Evolutionary conservation across 2,797 vertebrate genomes (phyloP).

Genomic region (Dicrostonyx torquatus): DNA sequence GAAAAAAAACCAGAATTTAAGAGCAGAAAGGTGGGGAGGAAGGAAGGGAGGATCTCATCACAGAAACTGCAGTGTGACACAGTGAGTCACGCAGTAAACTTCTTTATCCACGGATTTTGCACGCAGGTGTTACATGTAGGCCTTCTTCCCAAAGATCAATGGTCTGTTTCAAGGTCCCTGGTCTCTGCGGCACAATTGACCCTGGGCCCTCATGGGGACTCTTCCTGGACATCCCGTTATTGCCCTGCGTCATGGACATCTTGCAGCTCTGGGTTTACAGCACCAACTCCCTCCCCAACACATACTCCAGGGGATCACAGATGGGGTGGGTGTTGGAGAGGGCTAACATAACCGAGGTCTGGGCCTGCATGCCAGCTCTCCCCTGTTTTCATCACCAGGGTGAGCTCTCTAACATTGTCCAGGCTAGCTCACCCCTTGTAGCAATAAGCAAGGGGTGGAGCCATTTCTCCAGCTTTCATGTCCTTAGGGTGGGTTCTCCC

Average conservation of each 20-base stretch:
- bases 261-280: not conserved
- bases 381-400: not conserved
- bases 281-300: accelerated
- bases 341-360: not conserved
- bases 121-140: not conserved
- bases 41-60: not conserved
- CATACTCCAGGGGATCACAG: not conserved
- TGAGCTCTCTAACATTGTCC: not conserved
- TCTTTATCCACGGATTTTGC: not conserved
- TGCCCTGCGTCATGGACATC: not conserved
- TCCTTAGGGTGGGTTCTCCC: too few species aligned
- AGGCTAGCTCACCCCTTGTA: not conserved
- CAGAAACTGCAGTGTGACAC: not conserved
- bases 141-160: not conserved
- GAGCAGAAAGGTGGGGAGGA: not conserved
- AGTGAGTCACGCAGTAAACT: not conserved
- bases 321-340: not conserved
- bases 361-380: not conserved
- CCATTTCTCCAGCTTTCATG: not conserved
- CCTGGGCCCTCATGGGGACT: not conserved
- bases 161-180: not conserved
- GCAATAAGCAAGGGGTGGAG: not conserved
- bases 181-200: not conserved
- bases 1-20: not conserved
- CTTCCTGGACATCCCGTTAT: not conserved